Evolutionary conservation across 2,888 invertebrate species (phyloP), one percentile per base, ranked within the genome.

Genomic region (Polymixis flavicincta): DNA sequence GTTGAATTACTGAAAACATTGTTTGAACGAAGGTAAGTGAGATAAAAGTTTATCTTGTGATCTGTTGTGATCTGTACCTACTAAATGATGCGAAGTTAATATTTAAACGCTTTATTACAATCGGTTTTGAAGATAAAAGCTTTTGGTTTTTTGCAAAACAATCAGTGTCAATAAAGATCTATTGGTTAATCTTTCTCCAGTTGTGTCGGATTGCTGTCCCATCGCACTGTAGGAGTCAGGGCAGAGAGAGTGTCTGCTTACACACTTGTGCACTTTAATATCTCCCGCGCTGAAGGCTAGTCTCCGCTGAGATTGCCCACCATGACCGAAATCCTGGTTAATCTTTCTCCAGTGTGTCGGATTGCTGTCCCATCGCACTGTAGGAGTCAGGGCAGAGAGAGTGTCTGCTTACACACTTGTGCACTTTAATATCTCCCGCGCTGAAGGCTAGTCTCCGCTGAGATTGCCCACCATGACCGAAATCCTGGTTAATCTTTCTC

Each of bases 1-100:
- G 60, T 37, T 45, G 55, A 74, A 74, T 74, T 22, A 74, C 19
- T 80, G 25, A 28, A 54, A 74, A 54, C 17, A 28, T 28, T 52
- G 52, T 80, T 45, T 52, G 32, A 59, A 52, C 22, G 19, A 17
- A 61, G 37, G 9, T 14, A 32, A 45, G 6, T 32, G 25, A 48
- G 37, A 17, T 22, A 28, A 52, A 60, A 48, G 32, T 78, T 69
- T 60, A 48, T 69, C 78, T 78, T 45, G 45, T 25, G 22, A 45
- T 65, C 6, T 48, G n/a, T n/a, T n/a, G n/a, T n/a, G n/a, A n/a
- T n/a, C n/a, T n/a, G n/a, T n/a, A n/a, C n/a, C n/a, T n/a, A n/a
- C n/a, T n/a, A n/a, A n/a, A n/a, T n/a, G n/a, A n/a, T n/a, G n/a
- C n/a, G n/a, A n/a, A 54, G 9, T n/a, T 42, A n/a, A 28, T 28